Evolutionary conservation across 2,888 invertebrate genomes (phyloP).

Genomic region (Megaustenia siamemsis): DNA sequence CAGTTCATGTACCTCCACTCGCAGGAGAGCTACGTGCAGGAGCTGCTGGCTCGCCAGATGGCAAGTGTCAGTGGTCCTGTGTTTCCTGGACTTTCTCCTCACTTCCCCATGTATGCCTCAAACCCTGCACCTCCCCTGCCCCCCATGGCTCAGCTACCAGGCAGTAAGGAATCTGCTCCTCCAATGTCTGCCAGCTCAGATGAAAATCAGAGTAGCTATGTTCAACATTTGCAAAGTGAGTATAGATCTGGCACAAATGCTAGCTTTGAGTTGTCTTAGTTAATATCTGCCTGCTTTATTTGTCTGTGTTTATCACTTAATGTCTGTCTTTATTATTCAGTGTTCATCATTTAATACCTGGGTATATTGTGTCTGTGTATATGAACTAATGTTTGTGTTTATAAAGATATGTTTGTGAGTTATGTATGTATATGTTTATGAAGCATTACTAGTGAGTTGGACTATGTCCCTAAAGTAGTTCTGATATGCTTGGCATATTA

Average conservation of each 20-base stretch:
- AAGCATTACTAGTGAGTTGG: too few species aligned
- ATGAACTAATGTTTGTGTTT: too few species aligned
- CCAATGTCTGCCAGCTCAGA: conserved; percentile 60
- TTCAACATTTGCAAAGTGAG: conserved; percentile 74
- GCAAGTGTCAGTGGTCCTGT: conserved; percentile 65
- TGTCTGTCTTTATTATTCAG: too few species aligned
- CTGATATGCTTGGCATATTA: too few species aligned
- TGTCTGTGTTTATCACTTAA: too few species aligned
- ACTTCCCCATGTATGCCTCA: conserved; percentile 79
- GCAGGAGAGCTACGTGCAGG: conserved; percentile 76
- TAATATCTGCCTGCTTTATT: not conserved
- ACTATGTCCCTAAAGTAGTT: too few species aligned
- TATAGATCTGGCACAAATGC: too few species aligned
- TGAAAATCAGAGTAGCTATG: conserved; percentile 70
- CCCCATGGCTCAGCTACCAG: conserved; percentile 83
- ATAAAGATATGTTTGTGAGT: too few species aligned
- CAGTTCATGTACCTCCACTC: conserved; percentile 50
- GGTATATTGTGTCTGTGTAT: too few species aligned
- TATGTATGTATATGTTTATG: too few species aligned
- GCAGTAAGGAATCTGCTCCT: conserved; percentile 75
- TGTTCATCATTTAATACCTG: too few species aligned
- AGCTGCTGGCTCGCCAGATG: conserved; percentile 74
- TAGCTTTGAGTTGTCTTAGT: too few species aligned
- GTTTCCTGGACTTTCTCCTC: conserved; percentile 67
- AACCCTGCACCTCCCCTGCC: conserved; percentile 81